These are phyloP conservation scores for Diglossa cyanea DNA, from an alignment of 2,797 vertebrate species.

Conservation along the genomic window DNA sequence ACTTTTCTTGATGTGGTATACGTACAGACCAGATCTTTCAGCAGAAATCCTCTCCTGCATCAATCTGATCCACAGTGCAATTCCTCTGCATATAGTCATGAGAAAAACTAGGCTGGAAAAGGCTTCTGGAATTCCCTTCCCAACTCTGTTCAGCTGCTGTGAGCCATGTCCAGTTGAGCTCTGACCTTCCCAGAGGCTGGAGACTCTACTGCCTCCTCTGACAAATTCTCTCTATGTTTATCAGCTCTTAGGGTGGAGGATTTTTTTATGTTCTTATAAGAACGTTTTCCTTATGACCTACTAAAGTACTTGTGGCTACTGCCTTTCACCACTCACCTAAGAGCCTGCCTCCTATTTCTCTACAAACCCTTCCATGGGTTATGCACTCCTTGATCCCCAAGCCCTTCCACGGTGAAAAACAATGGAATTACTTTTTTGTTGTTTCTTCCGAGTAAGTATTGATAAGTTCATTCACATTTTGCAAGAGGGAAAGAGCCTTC, in stretches of 20 bases:
- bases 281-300: neutral
- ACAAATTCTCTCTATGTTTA: neutral
- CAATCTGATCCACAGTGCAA: neutral
- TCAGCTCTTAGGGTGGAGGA: neutral
- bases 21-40: neutral
- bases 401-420: rapidly evolving
- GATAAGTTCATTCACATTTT: neutral
- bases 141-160: neutral
- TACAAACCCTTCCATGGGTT: rapidly evolving
- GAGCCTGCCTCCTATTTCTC: neutral
- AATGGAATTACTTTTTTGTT: too few relatives aligned
- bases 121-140: neutral
- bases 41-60: neutral
- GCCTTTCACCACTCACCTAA: rapidly evolving
- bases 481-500: neutral
- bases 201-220: neutral
- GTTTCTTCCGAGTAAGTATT: neutral
- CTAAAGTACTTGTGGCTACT: neutral
- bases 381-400: rapidly evolving
- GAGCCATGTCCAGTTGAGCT: neutral
- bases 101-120: neutral
- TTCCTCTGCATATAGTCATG: rapidly evolving
- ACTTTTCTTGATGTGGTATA: neutral
- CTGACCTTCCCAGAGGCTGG: neutral
- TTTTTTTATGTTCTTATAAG: neutral